Conservation (phyloP, 2,797 vertebrate species). For the Babyrousa celebensis region DNA sequence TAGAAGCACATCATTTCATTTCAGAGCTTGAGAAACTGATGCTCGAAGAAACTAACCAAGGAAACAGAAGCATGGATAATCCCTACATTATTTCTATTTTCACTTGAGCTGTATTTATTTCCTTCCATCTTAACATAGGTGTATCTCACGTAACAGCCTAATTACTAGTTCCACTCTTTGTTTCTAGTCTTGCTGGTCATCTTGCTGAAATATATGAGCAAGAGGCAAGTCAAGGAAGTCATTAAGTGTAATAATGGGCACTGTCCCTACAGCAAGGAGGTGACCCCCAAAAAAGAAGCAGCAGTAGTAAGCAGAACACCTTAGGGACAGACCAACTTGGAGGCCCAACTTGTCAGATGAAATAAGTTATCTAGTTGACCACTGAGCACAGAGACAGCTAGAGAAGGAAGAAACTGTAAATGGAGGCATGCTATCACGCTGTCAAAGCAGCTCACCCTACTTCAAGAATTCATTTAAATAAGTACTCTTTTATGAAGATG, state of each 20-base stretch:
- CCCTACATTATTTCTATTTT: conserved; percentile 4
- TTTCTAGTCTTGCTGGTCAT: conserved; percentile 35
- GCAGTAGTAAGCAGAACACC: conserved; percentile 28
- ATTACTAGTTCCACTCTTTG: conserved; percentile 20
- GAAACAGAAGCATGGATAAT: conserved; percentile 20
- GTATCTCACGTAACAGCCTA: conserved; percentile 22
- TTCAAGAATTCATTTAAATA: neutral
- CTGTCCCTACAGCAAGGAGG: neutral
- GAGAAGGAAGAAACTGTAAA: conserved; percentile 18
- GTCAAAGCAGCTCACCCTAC: neutral
- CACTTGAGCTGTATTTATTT: conserved; percentile 27
- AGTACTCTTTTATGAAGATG: conserved; percentile 48
- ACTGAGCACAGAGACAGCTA: neutral
- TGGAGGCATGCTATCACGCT: neutral
- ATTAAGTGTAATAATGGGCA: neutral
- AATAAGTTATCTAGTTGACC: conserved; percentile 6
- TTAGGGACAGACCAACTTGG: neutral
- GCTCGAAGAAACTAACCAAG: conserved; percentile 58
- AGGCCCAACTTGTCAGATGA: neutral
- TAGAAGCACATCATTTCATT: neutral
- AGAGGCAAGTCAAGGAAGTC: conserved; percentile 40
- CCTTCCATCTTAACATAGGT: neutral
- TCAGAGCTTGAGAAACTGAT: conserved; percentile 56
- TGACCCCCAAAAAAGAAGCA: neutral
- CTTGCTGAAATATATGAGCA: neutral